Conservation (phyloP, 2,113 vertebrate species). For the Archilochus colubris region DNA sequence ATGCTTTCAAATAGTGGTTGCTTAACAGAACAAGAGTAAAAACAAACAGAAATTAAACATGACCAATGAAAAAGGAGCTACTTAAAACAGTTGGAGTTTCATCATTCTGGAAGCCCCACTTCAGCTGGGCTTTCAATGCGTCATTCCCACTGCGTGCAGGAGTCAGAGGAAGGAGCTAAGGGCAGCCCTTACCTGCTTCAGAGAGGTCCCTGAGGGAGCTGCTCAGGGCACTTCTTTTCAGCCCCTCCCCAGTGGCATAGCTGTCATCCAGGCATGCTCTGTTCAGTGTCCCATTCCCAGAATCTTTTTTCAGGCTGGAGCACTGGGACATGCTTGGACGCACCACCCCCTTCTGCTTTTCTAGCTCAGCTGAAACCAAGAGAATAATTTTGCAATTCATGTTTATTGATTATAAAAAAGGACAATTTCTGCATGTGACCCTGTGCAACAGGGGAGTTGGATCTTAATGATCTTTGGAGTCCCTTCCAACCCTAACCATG, state of each 20-base stretch:
- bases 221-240: conserved; percentile 95
- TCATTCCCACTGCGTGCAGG: neutral
- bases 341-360: conserved; percentile 96
- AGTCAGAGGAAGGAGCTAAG: neutral
- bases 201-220: conserved; percentile 96
- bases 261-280: conserved; percentile 93
- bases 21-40: neutral
- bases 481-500: too few relatives aligned
- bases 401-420: neutral
- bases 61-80: neutral
- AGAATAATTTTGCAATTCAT: neutral
- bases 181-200: conserved; percentile 87
- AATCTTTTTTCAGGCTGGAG: conserved; percentile 90
- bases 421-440: neutral
- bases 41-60: neutral
- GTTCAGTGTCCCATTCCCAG: conserved; percentile 86
- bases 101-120: neutral
- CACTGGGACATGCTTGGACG: conserved; percentile 91
- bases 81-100: neutral
- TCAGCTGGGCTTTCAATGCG: neutral
- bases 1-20: neutral
- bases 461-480: too few relatives aligned
- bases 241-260: conserved; percentile 90
- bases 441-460: neutral
- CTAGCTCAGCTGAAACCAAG: conserved; percentile 87